A percentile compares a stretch with the other conserved stretches of the same genome.
phyloP scores from a whole-genome alignment of 2,888 invertebrate species.

The Leucoma salicis region DNA sequence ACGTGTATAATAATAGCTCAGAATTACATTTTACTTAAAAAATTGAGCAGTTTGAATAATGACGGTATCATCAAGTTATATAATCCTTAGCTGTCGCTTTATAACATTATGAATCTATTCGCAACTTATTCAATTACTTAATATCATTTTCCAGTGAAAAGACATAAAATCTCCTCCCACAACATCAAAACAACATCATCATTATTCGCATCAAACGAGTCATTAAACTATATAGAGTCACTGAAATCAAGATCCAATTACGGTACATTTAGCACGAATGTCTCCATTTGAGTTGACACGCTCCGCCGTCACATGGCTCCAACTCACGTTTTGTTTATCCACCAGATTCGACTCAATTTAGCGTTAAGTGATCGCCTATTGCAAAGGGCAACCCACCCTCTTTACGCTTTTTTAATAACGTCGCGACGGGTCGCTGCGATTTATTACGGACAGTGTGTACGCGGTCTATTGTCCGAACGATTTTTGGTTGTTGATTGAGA shows the following conservation, averaged over 20 bases:
- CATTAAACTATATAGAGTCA: conserved; percentile 40
- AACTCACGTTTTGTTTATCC: conserved; percentile 66
- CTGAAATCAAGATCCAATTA: conserved; percentile 72
- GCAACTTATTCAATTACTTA: no score
- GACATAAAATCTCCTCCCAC: no score
- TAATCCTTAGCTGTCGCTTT: no score
- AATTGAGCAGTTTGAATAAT: no score
- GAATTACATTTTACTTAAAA: no score
- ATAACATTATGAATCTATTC: no score
- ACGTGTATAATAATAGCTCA: no score
- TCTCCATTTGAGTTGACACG: conserved; percentile 48
- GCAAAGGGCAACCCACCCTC: conserved; percentile 56
- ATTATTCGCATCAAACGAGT: conserved; percentile 32
- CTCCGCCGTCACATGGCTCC: conserved; percentile 58
- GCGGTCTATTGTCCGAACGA: conserved; percentile 43
- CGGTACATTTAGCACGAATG: conserved; percentile 72
- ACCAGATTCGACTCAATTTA: conserved; percentile 69
- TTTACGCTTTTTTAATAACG: conserved; percentile 60
- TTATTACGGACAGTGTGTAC: conserved; percentile 58
- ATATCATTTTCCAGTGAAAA: no score
- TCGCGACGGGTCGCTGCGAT: conserved; percentile 59
- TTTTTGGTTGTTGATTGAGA: conserved; percentile 55
- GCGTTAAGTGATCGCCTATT: conserved; percentile 64
- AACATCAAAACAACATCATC: conserved; percentile 9
- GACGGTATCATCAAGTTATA: no score